Evolutionary conservation across 2,113 vertebrate species (phyloP), one percentile per base, ranked within the genome.

Genomic region (Dicentrarchus labrax): DNA sequence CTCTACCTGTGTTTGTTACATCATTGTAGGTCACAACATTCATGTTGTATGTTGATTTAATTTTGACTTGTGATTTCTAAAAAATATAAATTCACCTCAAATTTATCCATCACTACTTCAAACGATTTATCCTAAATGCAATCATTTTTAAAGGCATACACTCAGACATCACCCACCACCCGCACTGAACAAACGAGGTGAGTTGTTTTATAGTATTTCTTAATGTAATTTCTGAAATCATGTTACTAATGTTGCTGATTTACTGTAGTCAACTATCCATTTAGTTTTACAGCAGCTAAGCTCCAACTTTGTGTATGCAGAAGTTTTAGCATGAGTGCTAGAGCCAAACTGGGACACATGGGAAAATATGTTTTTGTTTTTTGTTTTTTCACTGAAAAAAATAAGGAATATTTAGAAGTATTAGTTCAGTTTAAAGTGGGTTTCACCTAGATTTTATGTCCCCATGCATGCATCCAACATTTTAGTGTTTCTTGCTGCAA

Each of bases 331-430:
- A 36, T n/a, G 45, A n/a, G 19, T 4, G 38, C 36, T 36, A 22
- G 17, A 57, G 41, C 17, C 17, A 76, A 54, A 65, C 60, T 64
- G 15, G 72, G 47, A 64, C 73, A 21, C 50, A n/a, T 21, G 30
- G 8, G 24, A 36, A 13, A 51, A 22, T 53, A 39, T 62, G 22
- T 50, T 50, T 54, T 69, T 5, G 1, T 17, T 45, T 72, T 16
- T 72, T 17, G 30, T 1, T 8, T 54, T 48, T 6, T 65, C 6
- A 64, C 3, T 4, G 36, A 16, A 39, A 39, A 64, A 45, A 8
- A 11, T 13, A 56, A 30, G 9, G 10, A 30, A 30, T 54, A 6
- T 57, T 43, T 54, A 64, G 16, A 51, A 38, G 17, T 11, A 47
- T 67, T n/a, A 54, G 38, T 16, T 59, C 21, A 16, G n/a, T 36